Evolutionary conservation across 2,888 invertebrate species (phyloP), one percentile per base, ranked within the genome.

Genomic region (Drosophila ustulata): DNA sequence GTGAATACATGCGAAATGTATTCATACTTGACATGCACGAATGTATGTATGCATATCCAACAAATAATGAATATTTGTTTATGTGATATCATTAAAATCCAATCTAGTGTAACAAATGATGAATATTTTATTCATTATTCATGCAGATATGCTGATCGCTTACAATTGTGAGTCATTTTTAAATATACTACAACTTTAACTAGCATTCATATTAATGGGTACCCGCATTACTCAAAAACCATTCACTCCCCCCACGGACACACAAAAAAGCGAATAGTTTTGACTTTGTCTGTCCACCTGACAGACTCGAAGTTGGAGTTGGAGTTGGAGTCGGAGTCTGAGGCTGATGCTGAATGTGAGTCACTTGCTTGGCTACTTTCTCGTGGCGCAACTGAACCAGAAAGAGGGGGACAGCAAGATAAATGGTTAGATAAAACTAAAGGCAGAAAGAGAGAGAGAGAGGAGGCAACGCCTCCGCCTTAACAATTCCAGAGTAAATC

Each of bases 331-430:
- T n/a, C 13, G n/a, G 30, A 53, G 18, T 53, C 9, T 28, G 45
- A 45, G 28, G 28, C 26, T 47, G 23, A 32, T 18, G 18, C 18
- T 18, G 18, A 43, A 7, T 26, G 41, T 76, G 77, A 77, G 66
- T 76, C 76, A 77, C 76, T 76, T 70, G 78, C 45, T 52, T 55
- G 74, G 74, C 70, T 77, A 76, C 76, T 76, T 77, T 76, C 78
- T 74, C 70, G 70, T 53, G 55, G 50, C 66, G 41, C 50, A 52
- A 46, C 30, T 53, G 62, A 49, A 61, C 52, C 61, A 61, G 5
- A 34, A 30, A 43, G 49, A 56, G 53, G 30, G 46, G 49, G 46
- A 56, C 39, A 56, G 55, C 47, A 53, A 34, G 52, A 61, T 43
- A 46, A 53, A 61, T 52, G 45, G 45, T 26, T 45, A 25, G 55